phyloP scores from a whole-genome alignment of 2,888 invertebrate species.

The Tenthredo mesomela region DNA sequence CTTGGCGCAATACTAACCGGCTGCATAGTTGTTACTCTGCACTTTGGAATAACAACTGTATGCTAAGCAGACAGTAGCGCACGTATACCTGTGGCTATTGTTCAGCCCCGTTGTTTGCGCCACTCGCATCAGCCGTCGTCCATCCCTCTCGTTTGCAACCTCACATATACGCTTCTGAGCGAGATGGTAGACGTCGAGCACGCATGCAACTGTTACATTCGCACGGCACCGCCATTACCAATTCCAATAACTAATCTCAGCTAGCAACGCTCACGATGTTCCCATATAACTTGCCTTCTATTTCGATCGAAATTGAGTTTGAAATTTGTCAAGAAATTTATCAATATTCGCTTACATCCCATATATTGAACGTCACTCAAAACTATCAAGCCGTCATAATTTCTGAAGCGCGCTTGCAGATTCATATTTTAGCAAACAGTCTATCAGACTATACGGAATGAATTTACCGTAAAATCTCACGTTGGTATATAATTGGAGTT shows the following conservation, averaged over 20 bases:
- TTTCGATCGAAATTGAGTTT: neutral
- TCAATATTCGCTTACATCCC: neutral
- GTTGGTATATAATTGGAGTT: neutral
- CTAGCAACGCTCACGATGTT: neutral
- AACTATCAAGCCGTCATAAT: conserved; percentile 14
- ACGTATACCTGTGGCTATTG: conserved; percentile 25
- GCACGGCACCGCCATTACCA: conserved; percentile 29
- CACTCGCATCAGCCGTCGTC: conserved; percentile 29
- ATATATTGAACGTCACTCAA: neutral
- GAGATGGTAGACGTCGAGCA: neutral
- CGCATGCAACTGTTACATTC: conserved; percentile 42
- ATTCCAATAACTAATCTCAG: conserved; percentile 20
- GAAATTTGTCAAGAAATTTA: neutral
- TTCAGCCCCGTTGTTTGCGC: conserved; percentile 37
- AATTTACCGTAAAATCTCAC: neutral
- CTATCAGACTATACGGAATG: neutral
- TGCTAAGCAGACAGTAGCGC: neutral
- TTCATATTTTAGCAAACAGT: neutral
- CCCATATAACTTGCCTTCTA: neutral
- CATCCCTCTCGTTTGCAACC: conserved; percentile 2
- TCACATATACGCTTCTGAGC: neutral
- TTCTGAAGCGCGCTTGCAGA: neutral
- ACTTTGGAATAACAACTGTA: conserved; percentile 34
- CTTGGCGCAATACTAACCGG: neutral
- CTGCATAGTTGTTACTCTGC: conserved; percentile 7